Conservation (phyloP, 2,888 invertebrate species). For the Scaptomyza polygonia region DNA sequence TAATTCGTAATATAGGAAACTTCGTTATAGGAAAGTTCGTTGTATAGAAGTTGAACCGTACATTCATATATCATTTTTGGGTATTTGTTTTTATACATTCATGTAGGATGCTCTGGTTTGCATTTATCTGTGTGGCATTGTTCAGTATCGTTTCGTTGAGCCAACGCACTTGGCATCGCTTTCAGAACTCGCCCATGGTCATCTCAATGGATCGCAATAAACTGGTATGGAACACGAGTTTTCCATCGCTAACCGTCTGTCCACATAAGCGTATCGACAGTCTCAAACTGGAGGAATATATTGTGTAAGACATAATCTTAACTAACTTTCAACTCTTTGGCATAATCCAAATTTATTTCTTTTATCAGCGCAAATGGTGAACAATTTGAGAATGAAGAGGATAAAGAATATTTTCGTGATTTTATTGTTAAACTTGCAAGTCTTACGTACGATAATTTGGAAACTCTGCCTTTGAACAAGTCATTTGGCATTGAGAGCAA, state of each 20-base stretch:
- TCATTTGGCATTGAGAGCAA: constrained; percentile 85
- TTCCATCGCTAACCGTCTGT: constrained; percentile 89
- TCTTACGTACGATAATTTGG: constrained; percentile 87
- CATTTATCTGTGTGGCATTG: constrained; percentile 85
- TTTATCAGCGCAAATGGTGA: constrained; percentile 64
- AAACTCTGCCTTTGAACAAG: constrained; percentile 85
- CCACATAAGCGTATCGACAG: constrained; percentile 86
- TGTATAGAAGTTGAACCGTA: too few relatives aligned
- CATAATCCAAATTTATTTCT: neutral
- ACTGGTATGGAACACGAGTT: constrained; percentile 89
- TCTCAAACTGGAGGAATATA: constrained; percentile 85
- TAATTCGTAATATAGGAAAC: too few relatives aligned
- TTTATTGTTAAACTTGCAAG: constrained; percentile 87
- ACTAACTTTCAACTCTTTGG: too few relatives aligned
- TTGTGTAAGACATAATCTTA: constrained; percentile 82
- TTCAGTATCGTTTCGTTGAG: constrained; percentile 86
- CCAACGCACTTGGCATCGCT: constrained; percentile 87
- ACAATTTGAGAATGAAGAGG: constrained; percentile 82
- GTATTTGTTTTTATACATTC: constrained; percentile 1
- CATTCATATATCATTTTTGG: constrained; percentile 57
- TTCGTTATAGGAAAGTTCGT: too few relatives aligned
- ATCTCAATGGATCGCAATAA: constrained; percentile 90
- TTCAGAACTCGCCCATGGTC: constrained; percentile 89
- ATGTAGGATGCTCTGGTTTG: constrained; percentile 86
- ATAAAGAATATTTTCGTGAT: constrained; percentile 85